Base-by-base conservation (phyloP, 2,888 invertebrate species). In the Tiliacea citrago region DNA sequence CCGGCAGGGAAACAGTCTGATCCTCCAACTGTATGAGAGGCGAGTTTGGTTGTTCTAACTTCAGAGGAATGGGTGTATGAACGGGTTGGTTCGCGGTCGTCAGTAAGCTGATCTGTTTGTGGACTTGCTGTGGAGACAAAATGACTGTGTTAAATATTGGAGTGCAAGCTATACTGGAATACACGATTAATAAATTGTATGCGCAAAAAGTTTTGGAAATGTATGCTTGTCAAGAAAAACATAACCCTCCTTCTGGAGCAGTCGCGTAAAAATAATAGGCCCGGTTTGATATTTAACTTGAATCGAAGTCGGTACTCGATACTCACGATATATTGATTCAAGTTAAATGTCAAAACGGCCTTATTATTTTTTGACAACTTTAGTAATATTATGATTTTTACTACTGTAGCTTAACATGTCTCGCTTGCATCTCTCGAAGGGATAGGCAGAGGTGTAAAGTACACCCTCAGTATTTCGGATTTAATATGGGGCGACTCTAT, bases 51-150 rank as follows among this genome's bases (percentile, higher is more conserved):
- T 60, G 29, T 39, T 68, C 74, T 21, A 72, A 29, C 58, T 67
- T 68, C 35, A 69, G 61, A 18, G 69, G 63, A 13, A 61, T 35
- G 10, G 78, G 61, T 29, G 58, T n/a, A 10, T 70, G 67, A 5
- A 29, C 16, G 12, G 81, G 82, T 1, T 73, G 84, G 68, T 82
- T 86, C 21, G 88, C 89, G 70, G 79, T 89, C 7, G 94, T 92
- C 1, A 96, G 91, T 51, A 96, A 90, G 68, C 95, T 95, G 6
- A 94, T 90, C 74, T 94, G 95, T 74, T 95, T 95, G 88, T 93
- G 92, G 7, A 91, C 90, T 89, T 91, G 92, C 92, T 93, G 90
- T 42, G 9, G 66, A 45, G 9, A 45, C n/a, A 39, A 51, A 57
- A 3, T 47, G 0, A 0, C 55, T 29, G 0, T 18, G 35, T 62